A percentile compares a stretch with the other conserved stretches of the same genome.
Evolutionary conservation across 2,113 vertebrate species (phyloP).

Genomic region (Coregonus clupeaformis): DNA sequence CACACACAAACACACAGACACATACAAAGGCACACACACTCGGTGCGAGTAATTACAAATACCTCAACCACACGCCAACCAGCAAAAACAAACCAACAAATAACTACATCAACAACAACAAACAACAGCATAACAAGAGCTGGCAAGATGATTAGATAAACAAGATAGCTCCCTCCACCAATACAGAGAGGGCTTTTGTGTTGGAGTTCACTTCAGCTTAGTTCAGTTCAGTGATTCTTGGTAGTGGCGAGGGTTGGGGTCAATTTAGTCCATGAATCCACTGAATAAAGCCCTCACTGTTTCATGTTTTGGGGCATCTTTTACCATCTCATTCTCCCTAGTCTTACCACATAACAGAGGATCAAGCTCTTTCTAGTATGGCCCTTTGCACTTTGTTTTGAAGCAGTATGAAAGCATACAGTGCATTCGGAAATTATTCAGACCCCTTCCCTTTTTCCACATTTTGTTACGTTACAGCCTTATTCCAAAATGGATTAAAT

Average conservation of each 20-base stretch:
- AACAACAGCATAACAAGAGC: slow-evolving; percentile 9
- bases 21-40: not conserved
- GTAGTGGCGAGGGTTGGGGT: not conserved
- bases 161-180: not conserved
- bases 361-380: too few species aligned
- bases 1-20: not conserved
- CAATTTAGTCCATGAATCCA: not conserved
- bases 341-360: too few species aligned
- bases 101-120: not conserved
- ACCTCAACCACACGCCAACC: not conserved
- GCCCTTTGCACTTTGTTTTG: too few species aligned
- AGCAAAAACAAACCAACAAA: not conserved
- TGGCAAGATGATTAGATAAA: slow-evolving; percentile 17
- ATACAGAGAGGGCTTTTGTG: not conserved
- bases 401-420: too few species aligned
- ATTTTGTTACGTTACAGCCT: too few species aligned
- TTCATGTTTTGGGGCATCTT: too few species aligned
- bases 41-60: not conserved
- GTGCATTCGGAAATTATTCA: too few species aligned
- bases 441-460: too few species aligned
- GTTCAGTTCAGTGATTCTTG: not conserved
- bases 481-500: too few species aligned
- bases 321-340: too few species aligned
- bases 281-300: not conserved
- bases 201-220: not conserved